Base-by-base conservation (phyloP, 1,140 invertebrate genomes). In the Caenorhabditis tropicalis region DNA sequence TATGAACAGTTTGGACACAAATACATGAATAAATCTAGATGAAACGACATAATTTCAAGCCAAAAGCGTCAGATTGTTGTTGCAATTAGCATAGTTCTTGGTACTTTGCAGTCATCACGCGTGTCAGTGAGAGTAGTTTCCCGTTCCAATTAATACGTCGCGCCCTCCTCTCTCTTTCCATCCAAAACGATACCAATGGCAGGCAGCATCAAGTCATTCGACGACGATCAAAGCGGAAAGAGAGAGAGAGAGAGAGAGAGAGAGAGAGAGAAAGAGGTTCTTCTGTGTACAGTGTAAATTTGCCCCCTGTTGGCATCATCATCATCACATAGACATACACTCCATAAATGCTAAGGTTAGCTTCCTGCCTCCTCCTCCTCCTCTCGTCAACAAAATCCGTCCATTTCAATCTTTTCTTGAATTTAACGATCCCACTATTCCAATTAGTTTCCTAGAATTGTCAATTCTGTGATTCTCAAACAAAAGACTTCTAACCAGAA, bases 221-320 rank as follows among this genome's bases (percentile, higher is more conserved):
- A 51, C 49, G 19, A 51, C 33, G 60, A 70, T 36, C 16, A 24
- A 74, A 74, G 36, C 21, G 36, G 21, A 12, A 27, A 21, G 16
- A 51, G 49, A 16, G 49, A 21, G 49, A 16, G 49, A 21, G 49
- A 21, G 49, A 21, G 49, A 21, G 49, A 21, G 49, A 21, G 49
- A 51, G 49, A 51, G 49, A 51, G 49, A 51, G 49, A 51, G 49
- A 58, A 15, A 58, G 10, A 29, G 15, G 15, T 56, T 27, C n/a
- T 74, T 74, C 36, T 58, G n/a, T 70, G 39, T 70, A 70, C 65
- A 74, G 65, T 74, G 65, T 74, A 74, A 74, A 74, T 74, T 74
- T 74, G 36, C 65, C 65, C 65, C 65, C 65, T 74, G 65, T 74
- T 74, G 65, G 36, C 65, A 74, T 74, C 65, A 74, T 74, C 58